Evolutionary conservation across 2,888 invertebrate species (phyloP).

Genomic region (Plebejus anna): DNA sequence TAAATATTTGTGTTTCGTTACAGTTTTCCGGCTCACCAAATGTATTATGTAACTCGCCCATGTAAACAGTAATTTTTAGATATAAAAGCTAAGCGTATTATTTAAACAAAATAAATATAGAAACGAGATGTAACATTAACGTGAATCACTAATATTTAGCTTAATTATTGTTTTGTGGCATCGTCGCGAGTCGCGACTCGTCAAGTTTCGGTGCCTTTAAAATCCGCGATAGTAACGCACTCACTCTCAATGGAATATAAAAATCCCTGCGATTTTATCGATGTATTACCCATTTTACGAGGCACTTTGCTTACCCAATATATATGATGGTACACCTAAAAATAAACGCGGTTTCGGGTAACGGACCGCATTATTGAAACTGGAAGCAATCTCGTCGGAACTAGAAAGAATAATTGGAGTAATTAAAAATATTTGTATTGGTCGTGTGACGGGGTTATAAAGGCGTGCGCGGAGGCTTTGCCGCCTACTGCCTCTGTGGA

Average conservation of each 20-base stretch:
- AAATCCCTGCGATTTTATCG: slow-evolving; percentile 18
- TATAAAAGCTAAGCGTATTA: no score
- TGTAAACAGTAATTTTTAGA: no score
- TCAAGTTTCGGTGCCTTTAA: background rate
- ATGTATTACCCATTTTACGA: slow-evolving; percentile 22
- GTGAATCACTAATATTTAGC: no score
- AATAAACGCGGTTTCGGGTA: slow-evolving; percentile 48
- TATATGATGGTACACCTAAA: slow-evolving; percentile 52
- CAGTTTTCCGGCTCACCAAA: background rate
- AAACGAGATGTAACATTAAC: no score
- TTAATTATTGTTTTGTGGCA: no score
- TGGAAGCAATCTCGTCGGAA: slow-evolving; percentile 68
- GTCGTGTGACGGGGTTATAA: slow-evolving; percentile 55
- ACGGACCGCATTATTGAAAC: slow-evolving; percentile 49
- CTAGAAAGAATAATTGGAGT: slow-evolving; percentile 65
- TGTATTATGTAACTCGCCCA: no score
- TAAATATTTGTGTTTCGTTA: background rate
- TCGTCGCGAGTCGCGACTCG: no score
- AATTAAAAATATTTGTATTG: slow-evolving; percentile 57
- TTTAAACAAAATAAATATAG: no score
- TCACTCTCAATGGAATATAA: background rate
- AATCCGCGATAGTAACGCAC: background rate
- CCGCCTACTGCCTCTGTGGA: slow-evolving; percentile 47
- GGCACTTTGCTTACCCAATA: slow-evolving; percentile 38
- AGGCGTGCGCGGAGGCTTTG: slow-evolving; percentile 55